A percentile compares a stretch with the other conserved stretches of the same genome.
These are phyloP conservation scores for Ancistrus triradiatus DNA, from an alignment of 2,113 vertebrate species.

Conservation along the genomic window DNA sequence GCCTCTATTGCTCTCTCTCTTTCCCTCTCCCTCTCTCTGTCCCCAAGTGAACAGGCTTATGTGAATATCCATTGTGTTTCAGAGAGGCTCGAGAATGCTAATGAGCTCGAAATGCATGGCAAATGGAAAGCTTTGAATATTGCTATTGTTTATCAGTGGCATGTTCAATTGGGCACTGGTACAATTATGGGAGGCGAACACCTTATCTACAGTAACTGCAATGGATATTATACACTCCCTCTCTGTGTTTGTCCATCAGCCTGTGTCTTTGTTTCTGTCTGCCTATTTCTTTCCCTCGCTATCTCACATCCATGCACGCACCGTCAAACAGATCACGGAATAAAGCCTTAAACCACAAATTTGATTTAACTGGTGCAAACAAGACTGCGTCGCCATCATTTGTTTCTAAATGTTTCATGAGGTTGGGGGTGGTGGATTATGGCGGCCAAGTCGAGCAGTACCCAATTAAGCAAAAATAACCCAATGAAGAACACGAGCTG, in stretches of 20 bases:
- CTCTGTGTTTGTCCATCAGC: not conserved
- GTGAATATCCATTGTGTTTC: slow-evolving; percentile 22
- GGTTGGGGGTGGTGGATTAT: slow-evolving; percentile 15
- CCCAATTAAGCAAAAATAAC: slow-evolving; percentile 38
- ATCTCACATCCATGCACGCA: slow-evolving; percentile 6
- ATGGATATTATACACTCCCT: slow-evolving; percentile 3
- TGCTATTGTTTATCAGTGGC: slow-evolving; percentile 48
- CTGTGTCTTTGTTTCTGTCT: not conserved
- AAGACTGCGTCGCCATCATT: slow-evolving; percentile 17
- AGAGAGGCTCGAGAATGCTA: slow-evolving; percentile 26
- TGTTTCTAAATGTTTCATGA: slow-evolving; percentile 14
- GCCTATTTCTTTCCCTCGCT: not conserved
- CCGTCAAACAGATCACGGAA: not conserved
- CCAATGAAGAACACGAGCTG: slow-evolving; percentile 31
- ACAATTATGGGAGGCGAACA: slow-evolving; percentile 30
- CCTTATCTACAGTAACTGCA: slow-evolving; percentile 31
- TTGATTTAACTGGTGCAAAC: slow-evolving; percentile 21
- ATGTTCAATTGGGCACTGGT: slow-evolving; percentile 44
- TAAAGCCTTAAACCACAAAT: slow-evolving; percentile 12
- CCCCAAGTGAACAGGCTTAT: slow-evolving; percentile 3
- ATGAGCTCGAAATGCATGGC: slow-evolving; percentile 34
- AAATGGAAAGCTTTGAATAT: slow-evolving; percentile 29
- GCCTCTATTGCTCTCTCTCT: not conserved
- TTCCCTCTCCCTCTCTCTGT: not conserved
- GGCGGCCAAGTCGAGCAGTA: slow-evolving; percentile 12